Evolutionary conservation across 2,888 invertebrate genomes (phyloP).

Genomic region (Megastigmus dorsalis): DNA sequence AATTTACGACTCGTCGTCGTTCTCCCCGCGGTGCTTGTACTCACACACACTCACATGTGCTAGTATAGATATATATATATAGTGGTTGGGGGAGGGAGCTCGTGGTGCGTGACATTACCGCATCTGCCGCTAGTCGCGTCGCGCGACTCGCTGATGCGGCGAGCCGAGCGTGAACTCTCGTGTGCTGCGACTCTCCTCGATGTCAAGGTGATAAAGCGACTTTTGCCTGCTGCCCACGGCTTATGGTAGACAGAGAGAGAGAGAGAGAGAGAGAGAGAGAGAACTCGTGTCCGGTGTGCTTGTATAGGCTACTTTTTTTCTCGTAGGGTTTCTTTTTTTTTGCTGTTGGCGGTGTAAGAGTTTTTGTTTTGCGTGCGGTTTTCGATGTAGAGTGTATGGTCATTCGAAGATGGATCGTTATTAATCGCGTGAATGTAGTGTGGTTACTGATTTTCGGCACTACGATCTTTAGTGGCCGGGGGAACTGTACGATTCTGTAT

Average conservation of each 20-base stretch:
- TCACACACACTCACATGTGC: too few relatives aligned
- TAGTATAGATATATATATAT: too few relatives aligned
- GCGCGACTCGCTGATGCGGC: neutral
- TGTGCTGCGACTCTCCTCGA: too few relatives aligned
- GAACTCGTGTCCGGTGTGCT: neutral
- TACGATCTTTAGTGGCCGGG: too few relatives aligned
- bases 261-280: too few relatives aligned
- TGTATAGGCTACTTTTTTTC: neutral
- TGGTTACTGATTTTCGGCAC: neutral
- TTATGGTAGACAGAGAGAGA: neutral
- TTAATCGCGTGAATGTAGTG: neutral
- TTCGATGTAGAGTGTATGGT: neutral
- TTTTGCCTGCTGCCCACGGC: neutral
- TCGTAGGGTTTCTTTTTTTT: slow-evolving; percentile 2
- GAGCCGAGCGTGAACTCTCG: slow-evolving; percentile 29
- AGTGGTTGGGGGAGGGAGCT: too few relatives aligned
- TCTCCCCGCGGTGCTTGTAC: too few relatives aligned
- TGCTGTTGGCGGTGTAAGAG: neutral
- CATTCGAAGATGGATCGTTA: neutral
- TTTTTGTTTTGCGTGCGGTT: too few relatives aligned
- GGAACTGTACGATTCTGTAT: too few relatives aligned
- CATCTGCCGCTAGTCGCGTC: slow-evolving; percentile 62
- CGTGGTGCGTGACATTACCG: slow-evolving; percentile 67
- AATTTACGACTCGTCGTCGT: too few relatives aligned
- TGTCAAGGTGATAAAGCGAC: slow-evolving; percentile 30